Conservation (phyloP, 2,888 invertebrate species). For the Athrips mouffetella region DNA sequence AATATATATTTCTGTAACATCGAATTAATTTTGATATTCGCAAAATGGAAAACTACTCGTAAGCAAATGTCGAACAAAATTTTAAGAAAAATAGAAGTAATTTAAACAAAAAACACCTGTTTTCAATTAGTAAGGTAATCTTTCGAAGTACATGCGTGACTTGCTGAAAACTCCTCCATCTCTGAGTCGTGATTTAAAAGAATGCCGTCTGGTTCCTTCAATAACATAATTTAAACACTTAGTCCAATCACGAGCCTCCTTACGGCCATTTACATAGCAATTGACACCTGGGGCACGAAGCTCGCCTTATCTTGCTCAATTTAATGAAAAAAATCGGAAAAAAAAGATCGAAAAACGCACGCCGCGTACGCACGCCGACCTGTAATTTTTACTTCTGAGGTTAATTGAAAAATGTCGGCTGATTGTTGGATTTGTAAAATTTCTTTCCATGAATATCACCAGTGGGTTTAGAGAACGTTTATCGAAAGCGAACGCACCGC, state of each 20-base stretch:
- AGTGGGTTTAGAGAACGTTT: background rate
- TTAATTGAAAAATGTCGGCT: slow-evolving; percentile 43
- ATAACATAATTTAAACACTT: slow-evolving; percentile 45
- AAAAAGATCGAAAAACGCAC: slow-evolving; percentile 16
- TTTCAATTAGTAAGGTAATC: background rate
- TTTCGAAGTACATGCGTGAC: background rate
- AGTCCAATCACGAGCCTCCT: slow-evolving; percentile 37
- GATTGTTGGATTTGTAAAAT: slow-evolving; percentile 23
- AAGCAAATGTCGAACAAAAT: too few relatives aligned
- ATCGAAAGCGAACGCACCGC: too few relatives aligned
- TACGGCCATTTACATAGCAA: slow-evolving; percentile 48
- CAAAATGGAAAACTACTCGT: too few relatives aligned
- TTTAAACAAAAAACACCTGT: background rate
- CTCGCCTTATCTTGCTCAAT: slow-evolving; percentile 28
- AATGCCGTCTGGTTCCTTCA: slow-evolving; percentile 32
- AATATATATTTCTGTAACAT: too few relatives aligned
- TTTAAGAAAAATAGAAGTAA: background rate
- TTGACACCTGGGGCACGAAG: slow-evolving; percentile 50
- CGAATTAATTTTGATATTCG: too few relatives aligned
- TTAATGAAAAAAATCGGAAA: slow-evolving; percentile 23
- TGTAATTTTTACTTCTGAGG: slow-evolving; percentile 47
- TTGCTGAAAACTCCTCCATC: slow-evolving; percentile 3
- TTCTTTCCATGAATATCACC: background rate
- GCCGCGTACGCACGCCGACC: slow-evolving; percentile 33
- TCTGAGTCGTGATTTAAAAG: background rate